phyloP scores from a whole-genome alignment of 1,140 invertebrate genomes.

The Cryptotermes secundus region DNA sequence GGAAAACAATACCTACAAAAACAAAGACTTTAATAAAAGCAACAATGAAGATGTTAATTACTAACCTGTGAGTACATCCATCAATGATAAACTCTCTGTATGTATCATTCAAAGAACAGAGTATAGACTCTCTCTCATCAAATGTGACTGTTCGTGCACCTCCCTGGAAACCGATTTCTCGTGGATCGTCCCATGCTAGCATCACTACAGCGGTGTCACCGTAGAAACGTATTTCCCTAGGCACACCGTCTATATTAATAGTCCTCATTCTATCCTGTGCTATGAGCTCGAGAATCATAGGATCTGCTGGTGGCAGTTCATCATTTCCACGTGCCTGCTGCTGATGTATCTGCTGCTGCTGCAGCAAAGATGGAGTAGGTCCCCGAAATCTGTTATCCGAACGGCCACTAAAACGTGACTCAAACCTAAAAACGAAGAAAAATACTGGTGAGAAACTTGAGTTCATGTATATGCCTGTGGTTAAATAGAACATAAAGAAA shows the following conservation, averaged over 20 bases:
- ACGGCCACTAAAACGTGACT: conserved; percentile 12
- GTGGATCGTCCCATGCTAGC: conserved; percentile 78
- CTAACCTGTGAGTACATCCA: conserved; percentile 62
- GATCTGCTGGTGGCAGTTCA: conserved; percentile 58
- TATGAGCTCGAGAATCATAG: conserved; percentile 59
- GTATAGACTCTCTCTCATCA: conserved; percentile 68
- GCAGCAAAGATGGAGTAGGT: neutral
- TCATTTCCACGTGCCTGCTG: neutral
- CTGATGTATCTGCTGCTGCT: neutral
- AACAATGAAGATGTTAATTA: neutral
- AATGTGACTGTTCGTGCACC: conserved; percentile 64
- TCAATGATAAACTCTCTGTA: conserved; percentile 71
- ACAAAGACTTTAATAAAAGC: too few species aligned
- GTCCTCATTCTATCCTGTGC: conserved; percentile 67
- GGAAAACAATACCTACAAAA: too few species aligned
- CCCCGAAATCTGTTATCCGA: neutral
- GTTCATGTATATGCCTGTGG: too few species aligned
- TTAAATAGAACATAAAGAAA: too few species aligned
- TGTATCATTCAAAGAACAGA: conserved; percentile 68
- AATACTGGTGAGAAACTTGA: neutral
- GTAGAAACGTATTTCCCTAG: conserved; percentile 83
- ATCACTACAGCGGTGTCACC: conserved; percentile 81
- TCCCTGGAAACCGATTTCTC: conserved; percentile 81
- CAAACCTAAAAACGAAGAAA: neutral
- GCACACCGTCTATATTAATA: conserved; percentile 81